A percentile compares a stretch with the other conserved stretches of the same genome.
phyloP scores from a whole-genome alignment of 1,140 invertebrate species.

The Plutomurus gul region DNA sequence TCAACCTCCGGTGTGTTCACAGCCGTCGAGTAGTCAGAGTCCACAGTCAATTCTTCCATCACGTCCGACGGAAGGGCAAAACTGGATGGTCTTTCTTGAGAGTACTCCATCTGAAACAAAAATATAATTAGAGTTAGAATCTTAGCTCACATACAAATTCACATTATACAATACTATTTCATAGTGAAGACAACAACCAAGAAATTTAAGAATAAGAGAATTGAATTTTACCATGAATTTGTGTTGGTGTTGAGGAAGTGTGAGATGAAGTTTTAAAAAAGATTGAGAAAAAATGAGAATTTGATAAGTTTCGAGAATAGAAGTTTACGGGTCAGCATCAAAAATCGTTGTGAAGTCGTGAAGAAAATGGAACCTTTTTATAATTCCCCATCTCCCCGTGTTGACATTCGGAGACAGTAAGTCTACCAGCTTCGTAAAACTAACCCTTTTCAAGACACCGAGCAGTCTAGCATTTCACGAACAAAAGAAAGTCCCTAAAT shows the following conservation, averaged over 20 bases:
- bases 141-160: too few species aligned
- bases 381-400: neutral
- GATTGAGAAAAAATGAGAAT: neutral
- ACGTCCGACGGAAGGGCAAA: neutral
- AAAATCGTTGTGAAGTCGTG: neutral
- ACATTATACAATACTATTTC: neutral
- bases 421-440: too few species aligned
- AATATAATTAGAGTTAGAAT: neutral
- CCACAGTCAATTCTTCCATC: too few species aligned
- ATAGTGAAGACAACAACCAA: too few species aligned
- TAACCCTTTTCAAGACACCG: too few species aligned
- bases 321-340: neutral
- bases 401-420: too few species aligned
- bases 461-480: too few species aligned
- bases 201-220: too few species aligned
- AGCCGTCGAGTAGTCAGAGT: too few species aligned
- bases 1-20: too few species aligned
- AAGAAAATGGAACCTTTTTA: neutral
- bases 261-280: neutral
- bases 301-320: neutral
- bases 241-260: neutral
- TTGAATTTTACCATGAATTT: neutral
- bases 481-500: too few species aligned
- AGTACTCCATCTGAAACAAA: neutral
- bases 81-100: neutral